Conservation (phyloP, 2,113 vertebrate species). For the Ptilonorhynchus violaceus region DNA sequence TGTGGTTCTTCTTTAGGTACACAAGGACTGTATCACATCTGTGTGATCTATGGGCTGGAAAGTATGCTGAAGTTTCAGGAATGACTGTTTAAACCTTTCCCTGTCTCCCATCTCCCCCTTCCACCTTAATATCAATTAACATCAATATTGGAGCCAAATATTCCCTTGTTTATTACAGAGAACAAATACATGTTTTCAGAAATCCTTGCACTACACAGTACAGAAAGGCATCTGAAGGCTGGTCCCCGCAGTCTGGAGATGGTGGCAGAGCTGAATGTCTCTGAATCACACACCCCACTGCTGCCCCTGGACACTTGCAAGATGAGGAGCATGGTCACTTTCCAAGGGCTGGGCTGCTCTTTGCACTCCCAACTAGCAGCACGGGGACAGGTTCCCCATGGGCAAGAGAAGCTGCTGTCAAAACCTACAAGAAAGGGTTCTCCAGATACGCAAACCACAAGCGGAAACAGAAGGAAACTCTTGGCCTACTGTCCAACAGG, state of each 20-base stretch:
- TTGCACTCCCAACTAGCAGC: neutral
- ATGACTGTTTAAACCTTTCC: neutral
- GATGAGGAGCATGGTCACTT: fast-evolving
- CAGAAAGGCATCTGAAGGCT: neutral
- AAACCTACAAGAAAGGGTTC: neutral
- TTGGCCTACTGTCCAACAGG: neutral
- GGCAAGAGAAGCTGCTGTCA: neutral
- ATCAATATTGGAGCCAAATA: neutral
- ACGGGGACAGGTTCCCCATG: neutral
- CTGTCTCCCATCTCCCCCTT: too few species aligned
- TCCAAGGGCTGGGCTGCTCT: neutral
- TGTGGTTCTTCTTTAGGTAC: neutral
- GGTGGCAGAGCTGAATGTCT: neutral
- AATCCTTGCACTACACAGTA: neutral
- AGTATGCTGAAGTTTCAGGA: neutral
- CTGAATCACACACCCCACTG: neutral
- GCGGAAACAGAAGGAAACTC: neutral
- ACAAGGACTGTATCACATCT: neutral
- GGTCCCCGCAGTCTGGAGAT: neutral
- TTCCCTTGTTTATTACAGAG: neutral
- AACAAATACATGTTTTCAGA: neutral
- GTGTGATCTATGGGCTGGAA: neutral
- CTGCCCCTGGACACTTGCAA: neutral
- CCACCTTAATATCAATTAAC: neutral
- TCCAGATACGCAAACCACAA: neutral